Base-by-base conservation (phyloP, 2,113 vertebrate species). In the Callospermophilus lateralis region DNA sequence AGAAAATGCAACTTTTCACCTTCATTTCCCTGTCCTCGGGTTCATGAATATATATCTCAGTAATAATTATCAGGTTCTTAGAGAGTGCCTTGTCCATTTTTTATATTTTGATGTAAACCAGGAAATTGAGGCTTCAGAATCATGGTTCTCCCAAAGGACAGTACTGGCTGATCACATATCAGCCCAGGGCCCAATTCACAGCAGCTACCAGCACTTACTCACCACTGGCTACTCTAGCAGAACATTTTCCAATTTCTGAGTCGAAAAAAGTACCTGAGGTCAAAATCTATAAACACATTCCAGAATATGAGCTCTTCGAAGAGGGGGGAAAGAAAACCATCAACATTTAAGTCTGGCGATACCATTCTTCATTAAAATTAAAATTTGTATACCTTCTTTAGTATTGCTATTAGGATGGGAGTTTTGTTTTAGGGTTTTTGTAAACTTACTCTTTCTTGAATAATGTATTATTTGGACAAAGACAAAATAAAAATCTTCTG, bases 201-300 rank as follows among this genome's bases (percentile, higher is more conserved):
- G 42, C 78, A 93, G 73, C 7, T 22, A 34, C 26, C 30, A 15
- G 48, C 67, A 77, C 19, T 77, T 2, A 0, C 17, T 77, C 4
- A 0, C 13, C 17, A 1, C 12, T 39, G 58, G 89, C 51, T 67
- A 65, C 74, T 72, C 78, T 8, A 73, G 26, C 42, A 61, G 96
- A 95, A 86, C 3, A 19, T 65, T 78, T 95, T 84, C 85, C 86
- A 80, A 58, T 89, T 91, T 94, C 89, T 96, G 86, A 95, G 68
- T 94, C 85, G 93, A 65, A 53, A 92, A 68, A 94, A 95, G 92
- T 32, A 95, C 61, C 93, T 93, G 80, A 97, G 89, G 95, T 89
- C 84, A 95, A 88, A 39, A 91, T 89, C 53, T 89, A 91, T n/a
- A 97, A 95, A 95, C 74, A 90, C 92, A 81, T 94, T 92, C 70